Base-by-base conservation (phyloP, 1,140 invertebrate genomes). In the Anastrepha ludens region DNA sequence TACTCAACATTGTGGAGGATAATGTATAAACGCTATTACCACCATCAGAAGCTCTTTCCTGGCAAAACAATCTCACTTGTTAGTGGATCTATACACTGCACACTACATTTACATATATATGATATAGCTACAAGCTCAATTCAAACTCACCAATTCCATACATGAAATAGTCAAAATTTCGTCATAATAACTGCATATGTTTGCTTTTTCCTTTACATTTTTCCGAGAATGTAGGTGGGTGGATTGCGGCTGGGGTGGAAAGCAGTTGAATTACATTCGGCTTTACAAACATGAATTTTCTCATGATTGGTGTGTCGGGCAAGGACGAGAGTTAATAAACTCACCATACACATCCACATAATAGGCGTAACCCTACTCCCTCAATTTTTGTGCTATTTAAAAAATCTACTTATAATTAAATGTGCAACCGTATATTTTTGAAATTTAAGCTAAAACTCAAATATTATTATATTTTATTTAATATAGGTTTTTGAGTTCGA, bases 221-320 rank as follows among this genome's bases (percentile, higher is more conserved):
- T 74, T 47, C 13, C 44, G 8, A 2, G 9, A 11, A 17, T 74
- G 44, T 15, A 29, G 44, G 44, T 47, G 70, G 70, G 70, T 74
- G 70, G 13, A 74, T 50, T 29, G 29, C n/a, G 8, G 70, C 17
- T 74, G 41, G 70, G 70, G 70, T 74, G 70, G 44, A 47, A 74
- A 47, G 6, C 44, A n/a, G 39, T 47, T n/a, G 4, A 47, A 15
- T 39, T 41, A 7, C 70, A 74, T 74, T 74, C 41, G 44, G 44
- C 29, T 74, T 41, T 74, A 47, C 5, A 41, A 47, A 67, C 9
- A 39, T 11, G 39, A n/a, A 29, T 29, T 29, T n/a, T 17, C 44
- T n/a, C 13, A 74, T 44, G 70, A 74, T 74, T 74, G 2, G 39
- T 17, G 17, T 70, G 7, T 70, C 39, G 8, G 6, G 3, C 39